A percentile compares a stretch with the other conserved stretches of the same genome.
Evolutionary conservation across 2,797 vertebrate genomes (phyloP).

Genomic region (Kryptolebias ocellatus): DNA sequence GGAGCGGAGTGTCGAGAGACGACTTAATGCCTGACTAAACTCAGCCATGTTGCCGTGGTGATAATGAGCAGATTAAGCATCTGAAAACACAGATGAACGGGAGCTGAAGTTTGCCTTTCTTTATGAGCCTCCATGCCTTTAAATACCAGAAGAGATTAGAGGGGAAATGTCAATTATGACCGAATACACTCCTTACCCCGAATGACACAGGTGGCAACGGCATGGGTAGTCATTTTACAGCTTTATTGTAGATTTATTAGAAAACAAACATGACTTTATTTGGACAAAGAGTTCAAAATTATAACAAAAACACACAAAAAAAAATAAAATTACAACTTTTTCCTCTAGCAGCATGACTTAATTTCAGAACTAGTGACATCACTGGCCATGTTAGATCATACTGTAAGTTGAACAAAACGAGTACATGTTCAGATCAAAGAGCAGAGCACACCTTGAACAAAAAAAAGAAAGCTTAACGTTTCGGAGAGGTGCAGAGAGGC

Average conservation of each 20-base stretch:
- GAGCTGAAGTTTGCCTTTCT: constrained; percentile 14
- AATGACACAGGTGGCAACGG: constrained; percentile 15
- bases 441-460: constrained; percentile 23
- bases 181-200: not conserved
- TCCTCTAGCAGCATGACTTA: constrained; percentile 75
- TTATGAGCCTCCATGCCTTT: not conserved
- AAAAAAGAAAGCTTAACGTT: constrained; percentile 18
- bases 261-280: constrained; percentile 58
- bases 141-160: no score
- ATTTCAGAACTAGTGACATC: constrained; percentile 58
- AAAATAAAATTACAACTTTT: constrained; percentile 33
- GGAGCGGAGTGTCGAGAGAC: constrained; percentile 30
- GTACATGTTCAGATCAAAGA: constrained; percentile 23
- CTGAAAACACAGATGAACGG: constrained; percentile 15
- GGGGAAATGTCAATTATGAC: no score
- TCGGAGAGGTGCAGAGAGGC: constrained; percentile 40
- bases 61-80: constrained; percentile 42
- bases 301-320: constrained; percentile 63
- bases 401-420: constrained; percentile 25
- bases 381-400: constrained; percentile 56
- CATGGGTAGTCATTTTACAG: constrained; percentile 48
- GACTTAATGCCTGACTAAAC: constrained; percentile 45
- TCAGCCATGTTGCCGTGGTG: constrained; percentile 55
- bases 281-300: constrained; percentile 68
- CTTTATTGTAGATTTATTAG: constrained; percentile 80